phyloP scores from a whole-genome alignment of 2,113 vertebrate species.

The Chaetodon trifascialis region DNA sequence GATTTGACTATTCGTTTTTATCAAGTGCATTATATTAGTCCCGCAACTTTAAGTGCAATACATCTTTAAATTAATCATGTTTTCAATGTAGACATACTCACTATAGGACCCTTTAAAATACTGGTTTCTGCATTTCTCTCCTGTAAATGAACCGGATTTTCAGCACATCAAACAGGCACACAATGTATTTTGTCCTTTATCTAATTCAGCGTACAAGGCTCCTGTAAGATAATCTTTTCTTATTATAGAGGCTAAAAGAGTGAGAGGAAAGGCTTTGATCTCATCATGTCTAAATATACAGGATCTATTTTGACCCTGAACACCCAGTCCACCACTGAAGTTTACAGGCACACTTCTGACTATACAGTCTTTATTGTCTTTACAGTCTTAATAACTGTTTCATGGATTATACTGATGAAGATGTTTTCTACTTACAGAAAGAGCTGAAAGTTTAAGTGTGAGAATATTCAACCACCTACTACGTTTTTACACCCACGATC shows the following conservation, averaged over 20 bases:
- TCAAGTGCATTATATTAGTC: background rate
- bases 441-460: background rate
- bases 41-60: background rate
- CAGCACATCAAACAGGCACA: background rate
- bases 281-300: conserved; percentile 42
- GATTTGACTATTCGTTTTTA: background rate
- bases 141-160: background rate
- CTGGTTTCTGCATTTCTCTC: background rate
- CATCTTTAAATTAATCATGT: background rate
- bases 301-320: conserved; percentile 34
- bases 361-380: background rate
- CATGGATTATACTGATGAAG: background rate
- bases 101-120: background rate
- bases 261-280: conserved; percentile 49
- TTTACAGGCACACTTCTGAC: background rate
- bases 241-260: conserved; percentile 35
- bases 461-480: background rate
- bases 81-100: too few species aligned
- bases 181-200: background rate
- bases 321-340: background rate
- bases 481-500: background rate
- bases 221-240: conserved; percentile 36
- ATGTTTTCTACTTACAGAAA: background rate
- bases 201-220: background rate
- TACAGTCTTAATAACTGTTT: too few species aligned